Conservation (phyloP, 2,888 invertebrate species). For the Dromius quadrimaculatus region DNA sequence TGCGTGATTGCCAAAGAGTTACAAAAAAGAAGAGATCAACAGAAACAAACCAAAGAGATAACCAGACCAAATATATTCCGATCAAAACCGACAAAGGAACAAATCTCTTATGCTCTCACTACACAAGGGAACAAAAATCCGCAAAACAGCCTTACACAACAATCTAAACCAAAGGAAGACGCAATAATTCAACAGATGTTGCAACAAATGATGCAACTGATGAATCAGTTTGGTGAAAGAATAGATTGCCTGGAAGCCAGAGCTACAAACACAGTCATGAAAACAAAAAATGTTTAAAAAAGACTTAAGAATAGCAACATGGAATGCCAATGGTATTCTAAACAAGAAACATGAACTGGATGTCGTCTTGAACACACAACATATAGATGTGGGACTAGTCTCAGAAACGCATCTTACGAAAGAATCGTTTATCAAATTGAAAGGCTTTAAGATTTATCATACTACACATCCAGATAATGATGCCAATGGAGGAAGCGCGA, state of each 20-base stretch:
- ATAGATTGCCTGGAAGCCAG: conserved; percentile 43
- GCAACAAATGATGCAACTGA: conserved; percentile 44
- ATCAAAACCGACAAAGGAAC: neutral
- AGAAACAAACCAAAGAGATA: neutral
- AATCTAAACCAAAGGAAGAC: too few relatives aligned
- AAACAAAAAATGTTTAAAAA: too few relatives aligned
- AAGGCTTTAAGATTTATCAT: too few relatives aligned
- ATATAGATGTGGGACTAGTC: conserved; percentile 48
- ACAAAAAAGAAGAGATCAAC: conserved; percentile 19
- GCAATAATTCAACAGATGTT: conserved; percentile 25
- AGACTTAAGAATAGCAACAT: too few relatives aligned
- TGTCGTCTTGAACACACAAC: conserved; percentile 43
- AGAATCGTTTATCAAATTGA: conserved; percentile 47
- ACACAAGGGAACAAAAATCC: neutral
- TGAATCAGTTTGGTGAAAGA: conserved; percentile 39
- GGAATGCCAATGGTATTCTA: conserved; percentile 51
- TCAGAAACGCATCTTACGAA: conserved; percentile 48
- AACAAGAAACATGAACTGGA: too few relatives aligned
- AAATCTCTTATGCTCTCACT: neutral
- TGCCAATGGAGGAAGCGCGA: too few relatives aligned
- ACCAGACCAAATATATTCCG: neutral
- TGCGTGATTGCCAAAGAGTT: conserved; percentile 30
- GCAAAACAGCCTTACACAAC: too few relatives aligned
- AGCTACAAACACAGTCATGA: neutral
- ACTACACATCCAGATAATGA: too few relatives aligned